phyloP scores from a whole-genome alignment of 2,888 invertebrate genomes.

The Epirrita christyi region DNA sequence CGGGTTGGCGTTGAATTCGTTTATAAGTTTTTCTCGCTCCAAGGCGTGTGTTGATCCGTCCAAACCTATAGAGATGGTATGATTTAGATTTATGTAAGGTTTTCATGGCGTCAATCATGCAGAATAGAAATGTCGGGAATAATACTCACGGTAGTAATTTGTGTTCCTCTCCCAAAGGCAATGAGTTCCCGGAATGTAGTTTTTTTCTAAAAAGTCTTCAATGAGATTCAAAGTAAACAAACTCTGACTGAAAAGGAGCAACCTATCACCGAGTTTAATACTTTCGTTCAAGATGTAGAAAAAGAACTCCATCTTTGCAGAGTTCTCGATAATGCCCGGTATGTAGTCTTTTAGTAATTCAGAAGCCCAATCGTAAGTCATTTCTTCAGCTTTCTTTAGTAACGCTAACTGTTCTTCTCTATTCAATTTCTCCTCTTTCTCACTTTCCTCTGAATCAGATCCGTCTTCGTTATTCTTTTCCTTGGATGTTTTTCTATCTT shows the following conservation, averaged over 20 bases:
- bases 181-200: conserved; percentile 87
- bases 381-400: conserved; percentile 90
- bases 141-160: conserved; percentile 94
- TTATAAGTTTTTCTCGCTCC: conserved; percentile 97
- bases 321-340: conserved; percentile 95
- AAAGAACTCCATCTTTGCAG: conserved; percentile 97
- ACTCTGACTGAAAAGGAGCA: conserved; percentile 98
- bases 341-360: conserved; percentile 93
- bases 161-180: conserved; percentile 93
- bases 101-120: too few relatives aligned
- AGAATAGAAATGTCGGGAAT: too few relatives aligned
- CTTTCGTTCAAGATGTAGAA: conserved; percentile 96
- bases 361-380: conserved; percentile 95
- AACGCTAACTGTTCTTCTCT: conserved; percentile 83
- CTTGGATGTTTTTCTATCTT: conserved; percentile 76
- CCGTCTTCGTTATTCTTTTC: conserved; percentile 82
- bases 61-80: too few relatives aligned
- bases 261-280: conserved; percentile 93
- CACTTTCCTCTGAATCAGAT: conserved; percentile 80
- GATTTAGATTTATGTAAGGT: conserved; percentile 41
- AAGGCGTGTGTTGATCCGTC: conserved; percentile 98
- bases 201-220: conserved; percentile 95
- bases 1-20: conserved; percentile 96
- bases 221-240: conserved; percentile 97
- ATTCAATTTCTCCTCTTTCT: conserved; percentile 85